These are phyloP conservation scores for Pterocles burchelli DNA, from an alignment of 2,113 vertebrate species.

Conservation along the genomic window DNA sequence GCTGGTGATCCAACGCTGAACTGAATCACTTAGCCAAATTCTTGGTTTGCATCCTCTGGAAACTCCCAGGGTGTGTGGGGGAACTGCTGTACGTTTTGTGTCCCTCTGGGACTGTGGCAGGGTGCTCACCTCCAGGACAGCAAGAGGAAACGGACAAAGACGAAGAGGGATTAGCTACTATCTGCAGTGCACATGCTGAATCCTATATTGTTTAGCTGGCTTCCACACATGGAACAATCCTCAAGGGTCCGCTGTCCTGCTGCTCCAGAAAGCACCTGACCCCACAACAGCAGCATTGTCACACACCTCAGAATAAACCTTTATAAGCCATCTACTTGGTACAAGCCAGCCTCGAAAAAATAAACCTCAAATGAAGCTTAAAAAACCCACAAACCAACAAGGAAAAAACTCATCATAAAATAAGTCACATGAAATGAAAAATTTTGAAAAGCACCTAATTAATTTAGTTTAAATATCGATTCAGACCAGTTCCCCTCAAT, in stretches of 20 bases:
- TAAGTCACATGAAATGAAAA: not conserved
- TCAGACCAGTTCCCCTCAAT: not conserved
- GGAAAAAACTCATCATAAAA: not conserved
- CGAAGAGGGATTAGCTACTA: not conserved
- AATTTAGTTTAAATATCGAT: not conserved
- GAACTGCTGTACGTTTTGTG: not conserved
- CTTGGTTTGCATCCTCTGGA: not conserved
- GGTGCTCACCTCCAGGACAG: not conserved
- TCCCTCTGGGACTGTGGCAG: no score
- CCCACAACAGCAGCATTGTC: not conserved
- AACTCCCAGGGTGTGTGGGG: fast-evolving
- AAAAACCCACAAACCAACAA: not conserved
- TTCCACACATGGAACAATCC: not conserved
- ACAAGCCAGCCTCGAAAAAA: not conserved
- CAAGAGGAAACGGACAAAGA: not conserved
- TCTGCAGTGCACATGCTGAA: not conserved
- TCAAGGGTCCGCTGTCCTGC: not conserved
- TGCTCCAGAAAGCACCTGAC: not conserved
- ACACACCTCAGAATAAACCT: not conserved
- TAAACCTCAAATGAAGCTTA: not conserved
- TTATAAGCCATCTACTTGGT: not conserved
- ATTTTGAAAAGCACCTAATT: not conserved
- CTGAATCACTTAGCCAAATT: not conserved
- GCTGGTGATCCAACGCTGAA: not conserved
- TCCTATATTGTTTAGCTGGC: not conserved